Conservation (phyloP, 2,888 invertebrate genomes). For the Leptinotarsa peninsularis region DNA sequence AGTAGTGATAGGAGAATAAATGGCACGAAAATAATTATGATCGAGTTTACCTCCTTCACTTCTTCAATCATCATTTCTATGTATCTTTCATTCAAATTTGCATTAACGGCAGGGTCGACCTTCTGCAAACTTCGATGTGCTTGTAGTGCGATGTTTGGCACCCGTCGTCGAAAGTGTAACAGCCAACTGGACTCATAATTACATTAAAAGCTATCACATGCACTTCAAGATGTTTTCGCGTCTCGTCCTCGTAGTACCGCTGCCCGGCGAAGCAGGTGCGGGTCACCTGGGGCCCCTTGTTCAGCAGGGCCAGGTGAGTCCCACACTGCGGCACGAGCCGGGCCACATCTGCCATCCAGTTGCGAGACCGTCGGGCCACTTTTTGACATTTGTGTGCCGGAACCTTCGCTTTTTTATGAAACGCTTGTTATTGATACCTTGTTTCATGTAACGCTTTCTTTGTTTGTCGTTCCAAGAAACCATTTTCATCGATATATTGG, state of each 20-base stretch:
- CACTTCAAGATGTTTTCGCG: conserved; percentile 31
- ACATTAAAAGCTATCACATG: conserved; percentile 29
- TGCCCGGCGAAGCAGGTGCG: conserved; percentile 55
- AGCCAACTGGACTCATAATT: conserved; percentile 26
- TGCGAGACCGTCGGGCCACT: conserved; percentile 51
- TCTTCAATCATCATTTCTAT: too few relatives aligned
- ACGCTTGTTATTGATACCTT: conserved; percentile 43
- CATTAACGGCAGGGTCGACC: too few relatives aligned
- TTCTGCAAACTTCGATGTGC: background rate
- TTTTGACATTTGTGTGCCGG: conserved; percentile 54
- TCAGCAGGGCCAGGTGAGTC: conserved; percentile 56
- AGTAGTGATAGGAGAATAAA: too few relatives aligned
- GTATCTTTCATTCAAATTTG: too few relatives aligned
- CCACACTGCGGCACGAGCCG: conserved; percentile 35
- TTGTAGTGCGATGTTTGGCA: conserved; percentile 8
- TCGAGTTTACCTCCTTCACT: too few relatives aligned
- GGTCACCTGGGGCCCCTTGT: conserved; percentile 59
- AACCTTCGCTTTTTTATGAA: conserved; percentile 45
- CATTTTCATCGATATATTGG: background rate
- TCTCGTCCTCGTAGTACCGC: conserved; percentile 5
- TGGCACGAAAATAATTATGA: too few relatives aligned
- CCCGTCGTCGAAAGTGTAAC: conserved; percentile 16
- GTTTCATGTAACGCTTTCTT: conserved; percentile 10
- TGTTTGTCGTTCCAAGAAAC: conserved; percentile 4
- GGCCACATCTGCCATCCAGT: conserved; percentile 58